phyloP scores from a whole-genome alignment of 92 coral and sea anemone genomes.

The Porites rus region DNA sequence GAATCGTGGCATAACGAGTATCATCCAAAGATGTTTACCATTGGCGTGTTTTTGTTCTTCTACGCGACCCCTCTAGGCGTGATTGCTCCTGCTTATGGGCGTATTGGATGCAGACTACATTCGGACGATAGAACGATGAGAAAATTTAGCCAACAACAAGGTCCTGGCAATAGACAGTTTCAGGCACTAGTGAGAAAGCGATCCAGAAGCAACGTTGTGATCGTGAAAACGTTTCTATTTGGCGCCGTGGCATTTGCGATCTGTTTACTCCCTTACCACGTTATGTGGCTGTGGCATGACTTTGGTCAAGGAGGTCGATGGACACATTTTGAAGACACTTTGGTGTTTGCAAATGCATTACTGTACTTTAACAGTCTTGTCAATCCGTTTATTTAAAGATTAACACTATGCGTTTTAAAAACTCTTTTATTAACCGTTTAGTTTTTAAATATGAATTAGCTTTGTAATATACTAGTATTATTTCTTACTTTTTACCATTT shows the following conservation, averaged over 20 bases:
- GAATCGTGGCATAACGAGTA: conserved; percentile 64
- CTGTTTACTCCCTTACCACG: conserved; percentile 79
- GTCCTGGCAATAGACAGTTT: conserved; percentile 32
- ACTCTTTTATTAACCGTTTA: too few species aligned
- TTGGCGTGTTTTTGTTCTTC: conserved; percentile 65
- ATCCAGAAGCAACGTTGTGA: conserved; percentile 50
- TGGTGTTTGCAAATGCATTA: conserved; percentile 60
- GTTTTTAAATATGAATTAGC: too few species aligned
- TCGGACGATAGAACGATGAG: conserved; percentile 35
- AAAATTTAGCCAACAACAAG: conserved; percentile 19
- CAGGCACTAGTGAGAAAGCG: conserved; percentile 34
- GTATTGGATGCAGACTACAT: conserved; percentile 56
- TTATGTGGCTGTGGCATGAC: conserved; percentile 83
- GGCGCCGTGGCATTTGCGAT: conserved; percentile 79
- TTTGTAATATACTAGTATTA: too few species aligned
- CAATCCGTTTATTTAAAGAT: conserved; percentile 86
- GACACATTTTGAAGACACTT: conserved; percentile 48
- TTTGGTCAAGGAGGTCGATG: conserved; percentile 68
- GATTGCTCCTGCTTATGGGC: conserved; percentile 62
- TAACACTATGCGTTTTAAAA: too few species aligned
- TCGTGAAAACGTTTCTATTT: conserved; percentile 69
- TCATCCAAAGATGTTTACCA: conserved; percentile 59
- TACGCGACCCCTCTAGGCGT: conserved; percentile 76
- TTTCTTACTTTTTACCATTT: too few species aligned
- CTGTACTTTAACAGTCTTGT: conserved; percentile 80